phyloP scores from a whole-genome alignment of 2,113 vertebrate species.

The Oxyruncus cristatus region DNA sequence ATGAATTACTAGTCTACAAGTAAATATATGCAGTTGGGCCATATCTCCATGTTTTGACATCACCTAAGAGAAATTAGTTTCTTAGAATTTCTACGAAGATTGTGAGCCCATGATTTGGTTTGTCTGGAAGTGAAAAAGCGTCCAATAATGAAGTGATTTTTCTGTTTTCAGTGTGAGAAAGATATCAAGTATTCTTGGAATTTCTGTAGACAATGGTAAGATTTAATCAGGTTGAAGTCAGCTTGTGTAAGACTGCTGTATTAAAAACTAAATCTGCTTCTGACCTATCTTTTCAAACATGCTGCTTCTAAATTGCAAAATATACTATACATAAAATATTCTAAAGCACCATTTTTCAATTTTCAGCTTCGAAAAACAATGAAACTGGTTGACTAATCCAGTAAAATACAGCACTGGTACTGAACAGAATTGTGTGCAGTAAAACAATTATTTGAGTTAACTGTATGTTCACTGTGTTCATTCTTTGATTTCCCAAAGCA shows the following conservation, averaged over 20 bases:
- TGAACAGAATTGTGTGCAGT: constrained; percentile 9
- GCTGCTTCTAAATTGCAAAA: constrained; percentile 70
- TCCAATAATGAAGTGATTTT: constrained; percentile 90
- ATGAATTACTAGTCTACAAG: background rate
- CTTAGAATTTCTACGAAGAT: constrained; percentile 29
- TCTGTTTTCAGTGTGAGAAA: constrained; percentile 99
- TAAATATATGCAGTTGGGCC: background rate
- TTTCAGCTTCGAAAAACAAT: constrained; percentile 4
- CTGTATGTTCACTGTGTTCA: background rate
- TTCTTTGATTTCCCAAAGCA: background rate
- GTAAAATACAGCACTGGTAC: constrained; percentile 6
- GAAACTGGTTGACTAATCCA: constrained; percentile 35
- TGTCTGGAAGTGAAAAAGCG: constrained; percentile 71
- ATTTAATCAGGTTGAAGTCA: constrained; percentile 82
- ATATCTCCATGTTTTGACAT: constrained; percentile 72
- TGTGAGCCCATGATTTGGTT: constrained; percentile 67
- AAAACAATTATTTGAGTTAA: constrained; percentile 17
- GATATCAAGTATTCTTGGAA: constrained; percentile 99
- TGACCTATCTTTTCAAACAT: constrained; percentile 71
- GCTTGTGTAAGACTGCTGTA: constrained; percentile 71
- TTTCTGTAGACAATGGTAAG: constrained; percentile 99
- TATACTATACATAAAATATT: background rate
- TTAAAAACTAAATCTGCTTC: constrained; percentile 64
- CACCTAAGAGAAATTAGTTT: background rate
- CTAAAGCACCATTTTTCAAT: constrained; percentile 7